Evolutionary conservation across 2,888 invertebrate species (phyloP).

Genomic region (Eupithecia tripunctaria): DNA sequence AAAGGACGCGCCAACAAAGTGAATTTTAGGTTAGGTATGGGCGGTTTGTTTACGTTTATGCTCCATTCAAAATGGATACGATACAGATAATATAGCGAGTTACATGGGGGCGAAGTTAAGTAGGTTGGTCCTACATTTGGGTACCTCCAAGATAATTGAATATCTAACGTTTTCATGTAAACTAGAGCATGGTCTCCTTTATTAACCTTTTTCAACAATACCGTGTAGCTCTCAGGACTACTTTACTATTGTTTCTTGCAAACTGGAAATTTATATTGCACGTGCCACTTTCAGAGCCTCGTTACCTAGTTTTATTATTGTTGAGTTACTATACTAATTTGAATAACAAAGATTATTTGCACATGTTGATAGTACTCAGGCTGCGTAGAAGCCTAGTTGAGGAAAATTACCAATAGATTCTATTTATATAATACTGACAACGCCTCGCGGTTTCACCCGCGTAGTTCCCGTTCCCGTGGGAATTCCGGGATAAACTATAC

Average conservation of each 20-base stretch:
- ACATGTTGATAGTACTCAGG: neutral
- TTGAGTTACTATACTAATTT: neutral
- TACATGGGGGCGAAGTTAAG: too few relatives aligned
- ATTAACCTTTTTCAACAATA: neutral
- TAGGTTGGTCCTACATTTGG: too few relatives aligned
- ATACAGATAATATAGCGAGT: too few relatives aligned
- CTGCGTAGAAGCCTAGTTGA: constrained; percentile 1
- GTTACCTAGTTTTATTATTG: constrained; percentile 7
- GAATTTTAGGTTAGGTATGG: too few relatives aligned
- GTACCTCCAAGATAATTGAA: neutral
- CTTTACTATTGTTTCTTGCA: constrained; percentile 6
- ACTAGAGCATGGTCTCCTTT: constrained; percentile 14
- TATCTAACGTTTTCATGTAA: constrained; percentile 2
- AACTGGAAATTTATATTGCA: neutral
- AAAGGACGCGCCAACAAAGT: too few relatives aligned
- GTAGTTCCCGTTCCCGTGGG: too few relatives aligned
- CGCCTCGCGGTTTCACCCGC: too few relatives aligned
- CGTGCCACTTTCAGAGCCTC: constrained; percentile 4
- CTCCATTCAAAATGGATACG: too few relatives aligned
- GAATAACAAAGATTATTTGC: constrained; percentile 15
- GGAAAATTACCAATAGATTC: neutral
- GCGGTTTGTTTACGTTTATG: too few relatives aligned
- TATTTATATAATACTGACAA: too few relatives aligned
- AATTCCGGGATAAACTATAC: too few relatives aligned
- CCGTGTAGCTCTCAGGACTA: neutral